Evolutionary conservation across 2,888 invertebrate species (phyloP).

Genomic region (Acleris cristana): DNA sequence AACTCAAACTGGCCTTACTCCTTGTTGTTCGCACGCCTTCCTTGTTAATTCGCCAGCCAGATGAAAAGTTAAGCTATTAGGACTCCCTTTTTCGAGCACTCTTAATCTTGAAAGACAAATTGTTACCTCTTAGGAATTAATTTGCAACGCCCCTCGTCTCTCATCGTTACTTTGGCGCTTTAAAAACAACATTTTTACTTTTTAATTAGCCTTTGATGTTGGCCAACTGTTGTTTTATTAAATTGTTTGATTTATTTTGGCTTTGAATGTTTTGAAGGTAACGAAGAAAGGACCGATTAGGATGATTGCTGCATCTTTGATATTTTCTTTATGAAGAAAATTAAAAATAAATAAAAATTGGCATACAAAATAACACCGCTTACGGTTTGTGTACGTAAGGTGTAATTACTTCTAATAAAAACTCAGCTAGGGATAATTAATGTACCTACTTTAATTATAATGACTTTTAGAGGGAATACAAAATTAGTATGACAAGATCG

Average conservation of each 20-base stretch:
- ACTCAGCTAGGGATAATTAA: no score
- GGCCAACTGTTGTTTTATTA: constrained; percentile 50
- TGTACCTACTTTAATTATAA: no score
- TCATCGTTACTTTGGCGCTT: constrained; percentile 53
- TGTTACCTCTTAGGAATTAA: constrained; percentile 72
- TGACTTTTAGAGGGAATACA: no score
- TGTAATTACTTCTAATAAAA: no score
- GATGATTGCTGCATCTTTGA: background rate
- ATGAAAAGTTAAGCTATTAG: constrained; percentile 84
- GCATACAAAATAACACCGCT: no score
- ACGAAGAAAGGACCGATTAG: background rate
- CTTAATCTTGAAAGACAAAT: constrained; percentile 63
- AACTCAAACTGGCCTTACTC: background rate
- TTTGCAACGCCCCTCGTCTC: constrained; percentile 62
- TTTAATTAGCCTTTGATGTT: constrained; percentile 66
- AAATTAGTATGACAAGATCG: no score
- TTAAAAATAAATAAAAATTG: no score
- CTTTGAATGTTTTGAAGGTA: background rate
- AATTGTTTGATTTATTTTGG: constrained; percentile 45
- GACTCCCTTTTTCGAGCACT: constrained; percentile 61
- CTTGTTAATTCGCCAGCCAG: constrained; percentile 77
- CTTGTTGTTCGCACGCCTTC: constrained; percentile 57
- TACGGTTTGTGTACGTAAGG: no score
- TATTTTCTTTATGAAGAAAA: no score
- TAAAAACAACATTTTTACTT: constrained; percentile 56